These are phyloP conservation scores for Orussus abietinus DNA, from an alignment of 1,140 invertebrate genomes.

Conservation along the genomic window DNA sequence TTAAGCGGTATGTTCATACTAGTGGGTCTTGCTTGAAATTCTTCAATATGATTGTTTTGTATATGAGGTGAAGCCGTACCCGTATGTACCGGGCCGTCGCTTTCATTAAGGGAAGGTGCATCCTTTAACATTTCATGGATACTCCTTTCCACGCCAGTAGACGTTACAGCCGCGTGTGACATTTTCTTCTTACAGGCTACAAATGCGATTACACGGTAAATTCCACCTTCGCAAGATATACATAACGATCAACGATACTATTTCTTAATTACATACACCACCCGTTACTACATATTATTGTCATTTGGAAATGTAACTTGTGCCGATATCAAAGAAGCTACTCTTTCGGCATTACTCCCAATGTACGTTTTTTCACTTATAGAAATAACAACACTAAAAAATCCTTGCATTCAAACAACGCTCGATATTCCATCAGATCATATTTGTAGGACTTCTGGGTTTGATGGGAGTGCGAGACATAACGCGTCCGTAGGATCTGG, in stretches of 20 bases:
- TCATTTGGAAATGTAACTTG: too few species aligned
- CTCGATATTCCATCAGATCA: too few species aligned
- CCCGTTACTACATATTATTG: too few species aligned
- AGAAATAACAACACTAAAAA: too few species aligned
- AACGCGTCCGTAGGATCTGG: not conserved
- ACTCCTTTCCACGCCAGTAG: conserved; percentile 61
- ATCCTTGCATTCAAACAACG: too few species aligned
- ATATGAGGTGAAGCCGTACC: conserved; percentile 57
- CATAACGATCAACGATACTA: not conserved
- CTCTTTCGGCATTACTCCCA: not conserved
- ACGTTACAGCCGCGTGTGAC: conserved; percentile 39
- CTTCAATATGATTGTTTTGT: conserved; percentile 44
- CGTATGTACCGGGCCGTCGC: conserved; percentile 69
- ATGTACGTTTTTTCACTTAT: too few species aligned
- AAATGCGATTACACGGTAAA: not conserved
- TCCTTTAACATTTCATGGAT: conserved; percentile 87
- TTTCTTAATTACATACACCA: not conserved
- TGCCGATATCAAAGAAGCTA: not conserved
- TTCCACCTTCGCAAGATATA: not conserved
- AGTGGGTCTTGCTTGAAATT: conserved; percentile 47
- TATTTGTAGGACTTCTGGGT: too few species aligned
- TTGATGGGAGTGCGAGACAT: not conserved
- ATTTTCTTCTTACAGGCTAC: conserved; percentile 23
- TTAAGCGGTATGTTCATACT: conserved; percentile 45
- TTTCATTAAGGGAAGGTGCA: conserved; percentile 74